Evolutionary conservation across 2,797 vertebrate species (phyloP), one percentile per base, ranked within the genome.

Genomic region (Myotis myotis): DNA sequence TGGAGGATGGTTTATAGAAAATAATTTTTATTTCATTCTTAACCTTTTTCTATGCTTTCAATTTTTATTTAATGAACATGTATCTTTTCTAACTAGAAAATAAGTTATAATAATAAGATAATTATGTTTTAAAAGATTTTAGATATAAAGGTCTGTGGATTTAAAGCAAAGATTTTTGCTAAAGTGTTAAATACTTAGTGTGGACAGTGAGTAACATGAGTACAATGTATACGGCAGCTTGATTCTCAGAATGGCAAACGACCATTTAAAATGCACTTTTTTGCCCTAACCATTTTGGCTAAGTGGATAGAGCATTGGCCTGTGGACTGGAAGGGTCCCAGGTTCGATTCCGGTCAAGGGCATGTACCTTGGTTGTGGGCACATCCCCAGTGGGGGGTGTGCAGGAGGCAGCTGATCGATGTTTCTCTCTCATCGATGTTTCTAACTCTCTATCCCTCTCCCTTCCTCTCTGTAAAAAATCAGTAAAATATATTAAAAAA

Each of bases 21-120:
- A 81, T 44, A 89, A 36, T 57, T 89, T 87, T 78, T 76, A 75
- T 79, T 91, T 94, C 79, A 44, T 22, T 86, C 47, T 71, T 79
- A 20, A 82, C 17, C 9, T 86, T 71, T 76, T 66, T 7, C 36
- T 89, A 12, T 53, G 30, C 15, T 84, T 84, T 87, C 12, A 55
- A 51, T 80, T 96, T 87, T 87, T 80, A 93, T 72, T 91, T 90
- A 76, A 70, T 62, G n/a, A 94, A 49, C 10, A 89, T 2, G 5
- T 8, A 60, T 38, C 11, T 87, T 81, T 94, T 89, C 44, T 88
- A 90, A 89, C 53, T 33, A 80, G 36, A 87, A 93, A 64, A 57
- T 13, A 91, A 49, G 30, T 33, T 92, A 66, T 28, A 72, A 76
- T 49, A 84, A 66, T 47, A 95, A 33, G 8, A 62, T 30, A 60